phyloP scores from a whole-genome alignment of 2,113 vertebrate species.

The Microcebus griseorufus region DNA sequence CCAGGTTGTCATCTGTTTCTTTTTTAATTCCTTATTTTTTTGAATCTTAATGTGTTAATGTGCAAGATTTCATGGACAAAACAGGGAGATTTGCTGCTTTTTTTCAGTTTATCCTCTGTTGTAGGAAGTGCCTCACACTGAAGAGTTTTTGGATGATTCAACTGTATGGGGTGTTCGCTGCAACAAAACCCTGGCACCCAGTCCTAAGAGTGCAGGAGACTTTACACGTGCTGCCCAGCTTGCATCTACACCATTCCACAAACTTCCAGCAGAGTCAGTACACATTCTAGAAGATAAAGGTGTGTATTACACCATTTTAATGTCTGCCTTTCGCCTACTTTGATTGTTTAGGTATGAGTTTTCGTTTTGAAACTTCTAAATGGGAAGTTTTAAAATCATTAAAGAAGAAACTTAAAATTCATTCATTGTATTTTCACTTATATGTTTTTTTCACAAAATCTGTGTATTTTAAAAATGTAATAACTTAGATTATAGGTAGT shows the following conservation, averaged over 20 bases:
- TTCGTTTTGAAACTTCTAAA: constrained; percentile 24
- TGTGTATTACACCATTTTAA: constrained; percentile 44
- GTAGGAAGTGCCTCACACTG: constrained; percentile 83
- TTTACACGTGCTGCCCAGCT: constrained; percentile 89
- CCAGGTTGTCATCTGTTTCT: background rate
- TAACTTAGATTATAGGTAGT: background rate
- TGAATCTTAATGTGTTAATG: background rate
- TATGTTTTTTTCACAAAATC: background rate
- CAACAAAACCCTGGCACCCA: constrained; percentile 87
- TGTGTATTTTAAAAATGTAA: constrained; percentile 20
- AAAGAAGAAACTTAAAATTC: background rate
- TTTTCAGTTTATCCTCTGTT: background rate
- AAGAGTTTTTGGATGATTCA: constrained; percentile 88
- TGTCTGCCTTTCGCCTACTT: background rate
- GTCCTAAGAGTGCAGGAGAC: constrained; percentile 90
- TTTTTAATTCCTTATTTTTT: background rate
- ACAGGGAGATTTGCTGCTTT: background rate
- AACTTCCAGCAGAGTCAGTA: constrained; percentile 26
- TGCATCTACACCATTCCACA: constrained; percentile 91
- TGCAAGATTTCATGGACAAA: background rate
- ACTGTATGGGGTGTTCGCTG: constrained; percentile 88
- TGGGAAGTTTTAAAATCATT: background rate
- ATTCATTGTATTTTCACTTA: background rate
- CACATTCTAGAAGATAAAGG: constrained; percentile 83
- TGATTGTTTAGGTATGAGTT: background rate